Evolutionary conservation across 2,888 invertebrate species (phyloP).

Genomic region (Synergus laeviventris): DNA sequence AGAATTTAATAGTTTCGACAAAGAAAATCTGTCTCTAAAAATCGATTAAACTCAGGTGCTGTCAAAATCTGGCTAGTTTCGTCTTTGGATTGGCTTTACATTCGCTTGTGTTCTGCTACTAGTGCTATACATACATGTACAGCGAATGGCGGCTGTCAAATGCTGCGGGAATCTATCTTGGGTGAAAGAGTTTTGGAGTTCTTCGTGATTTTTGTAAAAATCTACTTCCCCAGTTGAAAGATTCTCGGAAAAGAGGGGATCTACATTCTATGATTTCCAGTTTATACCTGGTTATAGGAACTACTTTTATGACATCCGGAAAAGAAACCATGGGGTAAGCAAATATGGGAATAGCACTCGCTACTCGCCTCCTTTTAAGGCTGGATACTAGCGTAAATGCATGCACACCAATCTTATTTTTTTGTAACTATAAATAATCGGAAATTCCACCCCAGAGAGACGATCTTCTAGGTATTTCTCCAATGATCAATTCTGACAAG

Average conservation of each 20-base stretch:
- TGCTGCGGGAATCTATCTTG: slow-evolving; percentile 60
- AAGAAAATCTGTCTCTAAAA: slow-evolving; percentile 1
- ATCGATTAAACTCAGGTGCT: slow-evolving; percentile 51
- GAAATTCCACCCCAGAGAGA: background rate
- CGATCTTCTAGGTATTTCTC: slow-evolving; percentile 12
- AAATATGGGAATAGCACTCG: slow-evolving; percentile 63
- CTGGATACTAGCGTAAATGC: slow-evolving; percentile 56
- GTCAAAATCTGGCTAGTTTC: slow-evolving; percentile 47
- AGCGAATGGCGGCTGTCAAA: slow-evolving; percentile 72
- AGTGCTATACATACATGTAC: slow-evolving; percentile 32
- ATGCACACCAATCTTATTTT: slow-evolving; percentile 17
- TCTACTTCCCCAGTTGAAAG: slow-evolving; percentile 7
- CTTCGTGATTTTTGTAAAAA: slow-evolving; percentile 13
- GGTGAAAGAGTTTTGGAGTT: slow-evolving; percentile 38
- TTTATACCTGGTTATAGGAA: slow-evolving; percentile 56
- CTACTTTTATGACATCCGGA: slow-evolving; percentile 84
- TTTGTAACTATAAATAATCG: slow-evolving; percentile 24
- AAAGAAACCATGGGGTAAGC: slow-evolving; percentile 90
- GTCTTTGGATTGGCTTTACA: slow-evolving; percentile 48
- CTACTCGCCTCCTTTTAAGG: slow-evolving; percentile 72
- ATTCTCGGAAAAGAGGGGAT: slow-evolving; percentile 48
- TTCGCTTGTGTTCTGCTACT: slow-evolving; percentile 42
- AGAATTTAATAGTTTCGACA: background rate
- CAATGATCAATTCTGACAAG: slow-evolving; percentile 19
- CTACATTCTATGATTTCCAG: slow-evolving; percentile 64